Conservation (phyloP, 2,888 invertebrate genomes). For the Lepeophtheirus nordmannii region DNA sequence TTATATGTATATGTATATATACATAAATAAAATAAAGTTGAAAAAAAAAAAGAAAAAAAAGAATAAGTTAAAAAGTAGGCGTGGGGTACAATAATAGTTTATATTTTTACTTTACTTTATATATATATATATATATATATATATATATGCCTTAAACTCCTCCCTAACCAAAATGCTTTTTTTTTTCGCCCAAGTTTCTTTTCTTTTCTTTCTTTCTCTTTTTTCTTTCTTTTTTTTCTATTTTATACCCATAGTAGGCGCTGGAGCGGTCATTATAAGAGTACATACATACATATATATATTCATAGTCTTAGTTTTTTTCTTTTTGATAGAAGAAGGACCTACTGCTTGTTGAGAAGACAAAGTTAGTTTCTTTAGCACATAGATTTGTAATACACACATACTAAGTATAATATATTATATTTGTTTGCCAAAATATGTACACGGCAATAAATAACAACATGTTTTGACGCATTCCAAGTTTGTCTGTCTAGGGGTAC, state of each 20-base stretch:
- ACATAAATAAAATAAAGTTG: no score
- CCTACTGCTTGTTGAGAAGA: not conserved
- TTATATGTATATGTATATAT: no score
- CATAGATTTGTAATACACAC: no score
- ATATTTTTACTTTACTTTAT: conserved; percentile 2
- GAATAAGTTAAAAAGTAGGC: not conserved
- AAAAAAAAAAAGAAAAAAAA: not conserved
- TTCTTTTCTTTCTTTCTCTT: not conserved
- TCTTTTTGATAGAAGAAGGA: not conserved
- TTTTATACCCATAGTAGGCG: not conserved
- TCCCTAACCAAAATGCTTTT: conserved; percentile 8
- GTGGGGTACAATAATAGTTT: conserved; percentile 1
- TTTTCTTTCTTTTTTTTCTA: conserved; percentile 2
- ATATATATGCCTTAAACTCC: not conserved
- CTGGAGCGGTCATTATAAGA: not conserved
- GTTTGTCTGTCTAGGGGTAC: no score
- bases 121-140: not conserved
- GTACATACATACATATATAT: not conserved
- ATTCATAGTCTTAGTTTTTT: not conserved
- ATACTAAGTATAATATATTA: not conserved
- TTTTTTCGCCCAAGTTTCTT: conserved; percentile 1
- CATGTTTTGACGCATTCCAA: conserved; percentile 5
- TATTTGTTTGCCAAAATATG: not conserved
- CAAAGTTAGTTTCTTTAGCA: no score
- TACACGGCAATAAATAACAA: not conserved